Percentiles rank a stretch among this genome's conserved stretches.
Evolutionary conservation across 2,113 vertebrate species (phyloP).

Genomic region (Leuciscus idus): DNA sequence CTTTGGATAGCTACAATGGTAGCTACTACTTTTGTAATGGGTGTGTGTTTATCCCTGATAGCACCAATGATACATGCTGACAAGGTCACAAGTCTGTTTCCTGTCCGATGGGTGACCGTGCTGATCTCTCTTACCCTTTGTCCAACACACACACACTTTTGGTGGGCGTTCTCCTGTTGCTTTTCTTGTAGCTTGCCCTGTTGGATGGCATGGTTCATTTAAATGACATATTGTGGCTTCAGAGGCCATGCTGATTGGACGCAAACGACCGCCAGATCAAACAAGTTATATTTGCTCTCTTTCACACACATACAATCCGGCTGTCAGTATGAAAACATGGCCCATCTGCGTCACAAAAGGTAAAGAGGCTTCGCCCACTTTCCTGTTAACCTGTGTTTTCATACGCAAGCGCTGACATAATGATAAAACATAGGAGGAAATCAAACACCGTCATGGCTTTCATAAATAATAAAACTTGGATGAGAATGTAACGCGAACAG

Average conservation of each 20-base stretch:
- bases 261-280: conserved; percentile 50
- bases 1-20: background rate
- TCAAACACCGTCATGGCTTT: conserved; percentile 47
- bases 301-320: background rate
- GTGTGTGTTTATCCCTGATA: conserved; percentile 1
- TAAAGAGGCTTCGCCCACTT: conserved; percentile 30
- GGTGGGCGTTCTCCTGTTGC: conserved; percentile 43
- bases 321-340: conserved; percentile 34
- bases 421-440: conserved; percentile 56
- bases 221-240: conserved; percentile 34
- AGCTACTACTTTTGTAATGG: conserved; percentile 2
- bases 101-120: conserved; percentile 34
- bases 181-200: conserved; percentile 30
- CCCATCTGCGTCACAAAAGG: conserved; percentile 37
- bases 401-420: conserved; percentile 46
- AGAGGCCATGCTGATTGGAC: conserved; percentile 45
- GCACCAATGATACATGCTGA: conserved; percentile 11
- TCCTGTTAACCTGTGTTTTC: conserved; percentile 50
- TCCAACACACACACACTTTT: conserved; percentile 29
- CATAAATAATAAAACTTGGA: conserved; percentile 45
- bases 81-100: conserved; percentile 58
- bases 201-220: conserved; percentile 50
- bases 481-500: conserved; percentile 36
- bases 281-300: conserved; percentile 42
- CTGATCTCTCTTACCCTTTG: conserved; percentile 39